These are phyloP conservation scores for Leptopilina boulardi DNA, from an alignment of 1,140 invertebrate genomes.

Conservation along the genomic window DNA sequence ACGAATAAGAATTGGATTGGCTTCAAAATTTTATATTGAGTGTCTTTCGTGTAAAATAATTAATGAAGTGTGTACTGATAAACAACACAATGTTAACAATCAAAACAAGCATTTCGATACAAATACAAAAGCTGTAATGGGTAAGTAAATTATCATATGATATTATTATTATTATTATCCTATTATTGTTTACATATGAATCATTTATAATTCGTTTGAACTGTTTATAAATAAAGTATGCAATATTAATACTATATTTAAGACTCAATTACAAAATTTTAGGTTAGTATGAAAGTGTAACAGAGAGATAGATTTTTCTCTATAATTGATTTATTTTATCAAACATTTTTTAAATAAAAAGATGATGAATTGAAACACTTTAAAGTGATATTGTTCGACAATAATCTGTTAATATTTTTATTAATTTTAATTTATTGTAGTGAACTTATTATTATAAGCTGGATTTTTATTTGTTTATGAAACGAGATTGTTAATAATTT, in stretches of 20 bases:
- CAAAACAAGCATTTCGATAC: background rate
- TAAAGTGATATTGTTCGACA: too few relatives aligned
- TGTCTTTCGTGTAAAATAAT: slow-evolving; percentile 18
- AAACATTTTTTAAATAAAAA: background rate
- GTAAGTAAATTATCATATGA: background rate
- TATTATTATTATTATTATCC: background rate
- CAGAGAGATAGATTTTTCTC: too few relatives aligned
- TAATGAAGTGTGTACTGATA: slow-evolving; percentile 25
- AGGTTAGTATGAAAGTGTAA: too few relatives aligned
- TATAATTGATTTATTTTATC: background rate
- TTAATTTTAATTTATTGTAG: too few relatives aligned
- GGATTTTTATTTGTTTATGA: too few relatives aligned
- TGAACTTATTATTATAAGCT: too few relatives aligned
- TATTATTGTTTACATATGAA: background rate
- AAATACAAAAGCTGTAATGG: slow-evolving; percentile 20
- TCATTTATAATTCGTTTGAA: too few relatives aligned
- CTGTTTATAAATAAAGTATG: background rate
- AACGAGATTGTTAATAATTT: too few relatives aligned
- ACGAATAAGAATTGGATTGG: slow-evolving; percentile 35
- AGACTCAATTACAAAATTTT: too few relatives aligned
- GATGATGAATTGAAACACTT: too few relatives aligned
- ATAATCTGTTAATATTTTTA: too few relatives aligned
- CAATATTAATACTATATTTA: background rate
- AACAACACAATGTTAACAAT: slow-evolving; percentile 6
- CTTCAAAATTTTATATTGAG: slow-evolving; percentile 34